Percentiles rank a stretch among this genome's conserved stretches.
Conservation (phyloP, 2,113 vertebrate genomes). For the Pelobates fuscus region DNA sequence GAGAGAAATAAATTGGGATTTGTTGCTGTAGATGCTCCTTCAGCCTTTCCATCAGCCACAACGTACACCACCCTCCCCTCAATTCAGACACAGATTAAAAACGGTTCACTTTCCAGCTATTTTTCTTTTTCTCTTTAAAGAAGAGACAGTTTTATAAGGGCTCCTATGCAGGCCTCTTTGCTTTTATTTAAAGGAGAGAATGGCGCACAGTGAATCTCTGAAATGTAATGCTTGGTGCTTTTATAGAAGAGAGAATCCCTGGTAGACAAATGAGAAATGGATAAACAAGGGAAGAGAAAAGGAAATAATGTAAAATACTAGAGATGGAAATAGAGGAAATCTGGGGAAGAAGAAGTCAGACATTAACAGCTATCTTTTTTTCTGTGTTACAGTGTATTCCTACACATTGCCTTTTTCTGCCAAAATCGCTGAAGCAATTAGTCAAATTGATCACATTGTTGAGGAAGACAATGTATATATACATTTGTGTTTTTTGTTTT, state of each 20-base stretch:
- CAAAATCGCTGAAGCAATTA: too few relatives aligned
- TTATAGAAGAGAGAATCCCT: constrained; percentile 30
- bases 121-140: constrained; percentile 11
- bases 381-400: too few relatives aligned
- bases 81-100: constrained; percentile 31
- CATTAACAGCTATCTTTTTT: too few relatives aligned
- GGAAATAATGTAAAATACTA: too few relatives aligned
- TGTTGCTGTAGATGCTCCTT: constrained; percentile 63
- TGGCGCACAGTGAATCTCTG: constrained; percentile 33
- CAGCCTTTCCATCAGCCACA: constrained; percentile 56
- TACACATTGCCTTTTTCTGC: too few relatives aligned
- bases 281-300: too few relatives aligned
- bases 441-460: too few relatives aligned
- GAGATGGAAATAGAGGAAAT: too few relatives aligned
- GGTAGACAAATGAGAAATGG: constrained; percentile 1
- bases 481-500: too few relatives aligned
- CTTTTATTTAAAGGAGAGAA: constrained; percentile 49
- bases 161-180: constrained; percentile 43
- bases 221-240: constrained; percentile 38
- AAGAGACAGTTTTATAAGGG: constrained; percentile 13
- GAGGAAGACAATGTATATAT: too few relatives aligned
- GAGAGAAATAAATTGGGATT: constrained; percentile 62
- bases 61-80: not conserved
- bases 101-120: constrained; percentile 38
- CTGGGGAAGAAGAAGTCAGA: too few relatives aligned